Base-by-base conservation (phyloP, 2,888 invertebrate genomes). In the Linyphia triangularis region DNA sequence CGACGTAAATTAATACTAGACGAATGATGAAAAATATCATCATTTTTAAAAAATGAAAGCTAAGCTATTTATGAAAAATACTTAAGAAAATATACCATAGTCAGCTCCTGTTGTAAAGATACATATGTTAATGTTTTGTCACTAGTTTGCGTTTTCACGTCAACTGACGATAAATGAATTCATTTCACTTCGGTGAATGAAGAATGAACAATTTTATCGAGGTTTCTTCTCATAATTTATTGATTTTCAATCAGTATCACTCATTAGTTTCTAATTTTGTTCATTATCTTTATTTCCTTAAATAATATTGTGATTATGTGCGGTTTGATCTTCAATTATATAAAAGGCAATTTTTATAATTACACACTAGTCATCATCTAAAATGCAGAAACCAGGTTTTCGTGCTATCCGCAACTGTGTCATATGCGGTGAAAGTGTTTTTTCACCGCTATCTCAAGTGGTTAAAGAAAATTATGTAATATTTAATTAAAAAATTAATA, bases 381-480 rank as follows among this genome's bases (percentile, higher is more conserved):
- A n/a, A 3, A 7, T 69, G 10, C 24, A 22, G 28, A 26, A 22
- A 65, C 33, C 2, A 16, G 16, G 30, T 13, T 70, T 22, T 24
- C 43, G n/a, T 43, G 24, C 28, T n/a, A 10, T 13, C 37, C 30
- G 30, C 22, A 43, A 82, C 61, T 33, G 81, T 81, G 37, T 5
- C 19, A 33, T 22, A n/a, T 37, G 69, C 77, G 77, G 69, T 37
- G 33, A 37, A 59, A 40, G 26, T 75, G 24, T 26, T 70, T 70
- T 26, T 43, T 57, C 19, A 63, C n/a, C 5, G 30, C 51, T 13
- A 51, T 51, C 51, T 16, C n/a, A 19, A 69, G 51, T 70, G 43
- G 9, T 81, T 37, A 61, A 19, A 13, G n/a, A 51, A 43, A 79
- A 57, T 51, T 65, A 79, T 57, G 79, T 79, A 67, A 78, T 10